These are phyloP conservation scores for Hyphantria cunea DNA, from an alignment of 1,140 invertebrate species.

Conservation along the genomic window DNA sequence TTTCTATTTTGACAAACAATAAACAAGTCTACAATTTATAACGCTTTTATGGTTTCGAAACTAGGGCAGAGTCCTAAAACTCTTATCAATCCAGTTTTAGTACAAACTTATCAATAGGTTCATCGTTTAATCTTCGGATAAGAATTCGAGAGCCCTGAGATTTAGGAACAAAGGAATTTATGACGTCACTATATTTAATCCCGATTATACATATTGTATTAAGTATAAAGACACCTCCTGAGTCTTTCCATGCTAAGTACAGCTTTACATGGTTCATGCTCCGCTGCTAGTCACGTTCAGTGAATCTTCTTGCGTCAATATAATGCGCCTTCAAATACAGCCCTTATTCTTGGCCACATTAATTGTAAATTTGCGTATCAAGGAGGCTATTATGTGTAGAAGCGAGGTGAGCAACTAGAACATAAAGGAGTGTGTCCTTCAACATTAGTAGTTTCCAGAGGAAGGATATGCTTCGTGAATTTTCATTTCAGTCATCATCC, in stretches of 20 bases:
- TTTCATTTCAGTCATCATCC: conserved; percentile 67
- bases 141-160: neutral
- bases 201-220: neutral
- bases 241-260: conserved; percentile 40
- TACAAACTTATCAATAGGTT: conserved; percentile 16
- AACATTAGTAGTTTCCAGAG: conserved; percentile 52
- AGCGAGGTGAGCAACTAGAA: conserved; percentile 66
- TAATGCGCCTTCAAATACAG: conserved; percentile 35
- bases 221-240: conserved; percentile 27
- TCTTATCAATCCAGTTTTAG: conserved; percentile 3
- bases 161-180: conserved; percentile 6
- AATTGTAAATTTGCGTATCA: conserved; percentile 30
- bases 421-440: conserved; percentile 73
- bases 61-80: neutral
- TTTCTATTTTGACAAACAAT: conserved; percentile 3
- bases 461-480: conserved; percentile 60
- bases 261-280: conserved; percentile 73
- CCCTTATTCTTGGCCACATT: conserved; percentile 35
- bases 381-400: neutral
- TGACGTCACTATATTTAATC: neutral
- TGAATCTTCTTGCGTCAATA: conserved; percentile 51
- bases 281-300: conserved; percentile 53
- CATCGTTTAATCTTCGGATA: conserved; percentile 13
- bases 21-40: neutral
- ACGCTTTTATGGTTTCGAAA: conserved; percentile 5